Base-by-base conservation (phyloP, 2,888 invertebrate genomes). In the Andrena fulva region DNA sequence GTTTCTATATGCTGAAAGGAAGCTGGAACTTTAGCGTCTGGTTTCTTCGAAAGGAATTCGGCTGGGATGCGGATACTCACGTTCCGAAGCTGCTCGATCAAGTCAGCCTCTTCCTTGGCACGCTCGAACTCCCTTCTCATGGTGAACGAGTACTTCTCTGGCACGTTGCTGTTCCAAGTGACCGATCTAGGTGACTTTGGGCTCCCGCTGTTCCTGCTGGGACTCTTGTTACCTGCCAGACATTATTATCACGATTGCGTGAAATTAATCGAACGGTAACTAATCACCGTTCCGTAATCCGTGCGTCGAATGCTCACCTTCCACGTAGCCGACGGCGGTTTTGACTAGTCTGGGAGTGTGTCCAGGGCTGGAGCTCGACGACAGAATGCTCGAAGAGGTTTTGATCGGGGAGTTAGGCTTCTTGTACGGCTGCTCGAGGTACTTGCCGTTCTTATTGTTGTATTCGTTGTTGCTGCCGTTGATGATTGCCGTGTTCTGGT, bases 111-210 rank as follows among this genome's bases (percentile, higher is more conserved):
- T 93, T 98, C 98, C 92, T 97, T 97, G 91, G 98, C 98, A 90
- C 97, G 97, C 93, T 98, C 98, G 86, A 98, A 97, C 94, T 98
- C 98, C 87, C 98, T 95, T 91, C 98, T 96, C 97, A 98, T 98
- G 0, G 98, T 98, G 93, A 98, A 98, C 92, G 97, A 97, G 90
- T 98, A 96, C 92, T 97, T 97, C 87, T 97, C 97, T 0, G 95
- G 94, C 56, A 96, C 94, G 89, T 97, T 97, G 90, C 96, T 96
- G 89, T 96, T 97, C 97, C 97, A 97, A 88, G 96, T 96, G 89
- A 96, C 96, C 91, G 95, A 96, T 85, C 94, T 93, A 31, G 91
- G 85, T 2, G 93, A 90, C 76, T 92, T 93, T 16, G 93, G 93
- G 73, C 92, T 93, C 1, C 91, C 91, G n/a, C 90, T 89, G 76